These are phyloP conservation scores for Xanthorhoe spadicearia DNA, from an alignment of 2,888 invertebrate genomes.

Conservation along the genomic window DNA sequence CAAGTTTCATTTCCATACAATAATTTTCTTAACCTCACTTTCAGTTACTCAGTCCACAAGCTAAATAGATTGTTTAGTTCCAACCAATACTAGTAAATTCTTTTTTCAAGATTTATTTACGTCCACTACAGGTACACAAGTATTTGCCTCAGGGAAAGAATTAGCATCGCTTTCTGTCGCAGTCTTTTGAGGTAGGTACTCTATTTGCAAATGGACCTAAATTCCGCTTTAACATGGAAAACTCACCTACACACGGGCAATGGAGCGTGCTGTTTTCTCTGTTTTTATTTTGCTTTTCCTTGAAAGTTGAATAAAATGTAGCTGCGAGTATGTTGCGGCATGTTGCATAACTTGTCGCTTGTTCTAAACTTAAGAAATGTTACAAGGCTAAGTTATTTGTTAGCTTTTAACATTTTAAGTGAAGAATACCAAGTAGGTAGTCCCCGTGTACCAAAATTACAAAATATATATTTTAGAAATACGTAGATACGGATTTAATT, in stretches of 20 bases:
- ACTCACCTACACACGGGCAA: constrained; percentile 29
- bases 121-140: constrained; percentile 20
- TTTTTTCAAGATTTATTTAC: neutral
- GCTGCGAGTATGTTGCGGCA: neutral
- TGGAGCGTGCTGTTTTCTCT: constrained; percentile 23
- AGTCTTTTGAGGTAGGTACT: constrained; percentile 31
- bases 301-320: constrained; percentile 14
- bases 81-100: neutral
- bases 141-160: constrained; percentile 28
- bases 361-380: neutral
- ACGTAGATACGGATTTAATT: no score
- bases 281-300: constrained; percentile 19
- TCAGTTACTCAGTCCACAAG: no score
- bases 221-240: constrained; percentile 33
- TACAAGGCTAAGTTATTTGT: no score
- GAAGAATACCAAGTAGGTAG: no score
- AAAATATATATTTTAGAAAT: no score
- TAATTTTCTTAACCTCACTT: no score
- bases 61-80: neutral
- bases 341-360: neutral
- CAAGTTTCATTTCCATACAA: no score
- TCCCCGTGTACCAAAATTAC: no score
- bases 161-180: constrained; percentile 36
- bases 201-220: constrained; percentile 35
- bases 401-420: no score